These are phyloP conservation scores for Cactoblastis cactorum DNA, from an alignment of 2,888 invertebrate genomes.

Conservation along the genomic window DNA sequence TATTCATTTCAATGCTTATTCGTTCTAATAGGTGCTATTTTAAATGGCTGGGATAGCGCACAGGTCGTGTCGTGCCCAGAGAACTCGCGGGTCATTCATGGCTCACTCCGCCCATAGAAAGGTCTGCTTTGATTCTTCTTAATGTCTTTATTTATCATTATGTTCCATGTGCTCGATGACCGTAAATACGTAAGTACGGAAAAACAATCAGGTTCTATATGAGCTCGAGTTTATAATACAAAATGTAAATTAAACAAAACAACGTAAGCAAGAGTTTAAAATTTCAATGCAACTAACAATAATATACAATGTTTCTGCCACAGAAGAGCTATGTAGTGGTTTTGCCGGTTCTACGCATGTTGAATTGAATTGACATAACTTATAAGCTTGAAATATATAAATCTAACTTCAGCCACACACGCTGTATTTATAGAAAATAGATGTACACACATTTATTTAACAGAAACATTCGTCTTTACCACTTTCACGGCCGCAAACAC, in stretches of 20 bases:
- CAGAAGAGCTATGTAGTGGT: constrained; percentile 20
- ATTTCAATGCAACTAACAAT: constrained; percentile 26
- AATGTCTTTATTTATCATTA: constrained; percentile 23
- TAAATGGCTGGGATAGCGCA: constrained; percentile 41
- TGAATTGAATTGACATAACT: constrained; percentile 34
- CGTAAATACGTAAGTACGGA: constrained; percentile 6
- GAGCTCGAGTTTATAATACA: constrained; percentile 6
- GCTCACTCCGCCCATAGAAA: constrained; percentile 54
- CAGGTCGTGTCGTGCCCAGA: constrained; percentile 50
- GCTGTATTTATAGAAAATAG: constrained; percentile 9
- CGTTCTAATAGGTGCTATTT: constrained; percentile 33
- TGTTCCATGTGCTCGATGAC: constrained; percentile 1
- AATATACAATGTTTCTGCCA: constrained; percentile 16
- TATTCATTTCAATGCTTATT: constrained; percentile 22
- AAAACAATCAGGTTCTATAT: not conserved
- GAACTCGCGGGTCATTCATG: constrained; percentile 57
- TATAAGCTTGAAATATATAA: constrained; percentile 30
- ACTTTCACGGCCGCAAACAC: constrained; percentile 34
- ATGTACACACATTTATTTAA: constrained; percentile 9
- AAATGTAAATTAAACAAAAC: constrained; percentile 16
- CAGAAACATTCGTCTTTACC: not conserved
- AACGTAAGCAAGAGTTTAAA: constrained; percentile 16
- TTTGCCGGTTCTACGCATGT: constrained; percentile 33
- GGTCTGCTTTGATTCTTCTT: constrained; percentile 49
- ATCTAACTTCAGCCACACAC: constrained; percentile 27